Percentiles rank a stretch among this genome's conserved stretches.
Evolutionary conservation across 2,113 vertebrate species (phyloP).

Genomic region (Suncus etruscus): DNA sequence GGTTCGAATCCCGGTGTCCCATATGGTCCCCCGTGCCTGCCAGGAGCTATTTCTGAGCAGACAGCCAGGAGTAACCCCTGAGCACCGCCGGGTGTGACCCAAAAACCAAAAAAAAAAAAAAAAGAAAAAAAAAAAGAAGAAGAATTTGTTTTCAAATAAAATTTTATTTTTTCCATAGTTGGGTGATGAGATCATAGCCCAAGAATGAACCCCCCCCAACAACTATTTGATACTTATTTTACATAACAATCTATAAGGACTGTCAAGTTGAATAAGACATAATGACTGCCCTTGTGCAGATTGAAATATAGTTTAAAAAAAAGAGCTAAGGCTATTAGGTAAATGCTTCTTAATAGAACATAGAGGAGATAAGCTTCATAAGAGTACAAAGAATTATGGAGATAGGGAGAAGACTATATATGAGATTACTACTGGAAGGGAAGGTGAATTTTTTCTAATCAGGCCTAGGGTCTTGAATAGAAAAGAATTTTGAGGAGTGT

Average conservation of each 20-base stretch:
- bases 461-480: neutral
- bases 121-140: too few relatives aligned
- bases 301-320: conserved; percentile 57
- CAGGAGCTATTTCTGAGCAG: too few relatives aligned
- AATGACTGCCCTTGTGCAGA: neutral
- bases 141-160: conserved; percentile 62
- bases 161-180: conserved; percentile 56
- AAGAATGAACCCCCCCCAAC: conserved; percentile 41
- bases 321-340: conserved; percentile 46
- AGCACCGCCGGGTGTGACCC: too few relatives aligned
- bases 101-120: too few relatives aligned
- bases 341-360: conserved; percentile 48
- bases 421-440: conserved; percentile 46
- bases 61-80: too few relatives aligned
- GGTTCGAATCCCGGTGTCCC: too few relatives aligned
- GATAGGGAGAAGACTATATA: neutral
- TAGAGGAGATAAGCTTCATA: conserved; percentile 3
- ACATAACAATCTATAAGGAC: neutral
- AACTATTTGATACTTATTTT: conserved; percentile 21
- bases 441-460: conserved; percentile 30
- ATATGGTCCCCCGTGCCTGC: too few relatives aligned
- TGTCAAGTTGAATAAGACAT: conserved; percentile 37
- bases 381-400: neutral
- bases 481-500: conserved; percentile 45
- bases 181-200: conserved; percentile 31